These are phyloP conservation scores for Torymus tubicola DNA, from an alignment of 2,888 invertebrate genomes.

Conservation along the genomic window DNA sequence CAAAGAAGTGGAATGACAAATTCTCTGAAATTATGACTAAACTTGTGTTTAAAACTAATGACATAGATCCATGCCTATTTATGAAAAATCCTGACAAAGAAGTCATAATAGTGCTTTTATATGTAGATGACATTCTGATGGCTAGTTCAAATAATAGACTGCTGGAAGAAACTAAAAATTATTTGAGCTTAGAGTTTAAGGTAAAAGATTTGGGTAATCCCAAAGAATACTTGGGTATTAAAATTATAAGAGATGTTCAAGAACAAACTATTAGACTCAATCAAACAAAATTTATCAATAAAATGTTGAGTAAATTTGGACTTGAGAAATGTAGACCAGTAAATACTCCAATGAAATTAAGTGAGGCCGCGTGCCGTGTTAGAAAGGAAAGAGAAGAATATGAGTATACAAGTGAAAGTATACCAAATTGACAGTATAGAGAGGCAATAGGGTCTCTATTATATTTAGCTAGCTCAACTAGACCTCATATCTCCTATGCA, in stretches of 20 bases:
- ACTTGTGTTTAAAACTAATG: neutral
- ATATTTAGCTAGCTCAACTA: too few relatives aligned
- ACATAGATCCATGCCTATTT: conserved; percentile 11
- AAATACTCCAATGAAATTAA: neutral
- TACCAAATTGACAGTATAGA: conserved; percentile 2
- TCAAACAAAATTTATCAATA: neutral
- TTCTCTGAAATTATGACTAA: neutral
- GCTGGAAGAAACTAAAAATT: neutral
- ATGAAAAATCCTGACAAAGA: neutral
- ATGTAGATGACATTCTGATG: neutral
- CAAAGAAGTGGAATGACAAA: conserved; percentile 10
- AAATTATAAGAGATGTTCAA: too few relatives aligned
- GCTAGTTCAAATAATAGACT: neutral
- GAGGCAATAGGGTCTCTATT: neutral
- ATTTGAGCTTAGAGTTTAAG: conserved; percentile 4
- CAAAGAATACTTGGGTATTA: too few relatives aligned
- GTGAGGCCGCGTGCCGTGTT: neutral
- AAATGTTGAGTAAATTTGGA: neutral
- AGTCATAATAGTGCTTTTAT: neutral
- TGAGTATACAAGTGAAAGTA: neutral
- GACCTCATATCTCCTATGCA: neutral
- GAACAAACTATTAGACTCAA: too few relatives aligned
- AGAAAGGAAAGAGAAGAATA: neutral
- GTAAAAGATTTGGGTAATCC: conserved; percentile 40
- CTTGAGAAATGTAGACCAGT: neutral